Conservation (phyloP, 1,140 invertebrate species). For the Drosophila pruinosa region DNA sequence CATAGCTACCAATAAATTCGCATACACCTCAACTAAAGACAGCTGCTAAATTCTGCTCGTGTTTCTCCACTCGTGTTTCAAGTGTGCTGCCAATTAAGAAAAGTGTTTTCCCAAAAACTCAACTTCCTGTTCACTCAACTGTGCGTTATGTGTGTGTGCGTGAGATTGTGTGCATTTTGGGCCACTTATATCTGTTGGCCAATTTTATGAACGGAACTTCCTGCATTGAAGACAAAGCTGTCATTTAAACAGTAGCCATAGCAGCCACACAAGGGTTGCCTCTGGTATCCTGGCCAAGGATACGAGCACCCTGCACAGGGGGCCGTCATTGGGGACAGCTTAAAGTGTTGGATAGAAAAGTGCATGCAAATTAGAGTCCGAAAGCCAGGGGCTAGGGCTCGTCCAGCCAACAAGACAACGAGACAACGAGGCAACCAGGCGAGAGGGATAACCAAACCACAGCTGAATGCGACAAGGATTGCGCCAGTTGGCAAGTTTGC, state of each 20-base stretch:
- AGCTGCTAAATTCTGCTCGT: background rate
- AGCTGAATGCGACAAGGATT: conserved; percentile 26
- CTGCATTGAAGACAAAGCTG: conserved; percentile 60
- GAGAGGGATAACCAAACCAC: conserved; percentile 57
- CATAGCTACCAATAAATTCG: background rate
- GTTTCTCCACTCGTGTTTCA: background rate
- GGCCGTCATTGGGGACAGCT: conserved; percentile 40
- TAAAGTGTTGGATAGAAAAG: conserved; percentile 20
- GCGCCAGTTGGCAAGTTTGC: conserved; percentile 23
- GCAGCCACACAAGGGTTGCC: background rate
- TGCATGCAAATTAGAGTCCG: conserved; percentile 62
- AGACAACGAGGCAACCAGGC: conserved; percentile 21
- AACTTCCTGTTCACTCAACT: background rate
- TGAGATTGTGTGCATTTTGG: background rate
- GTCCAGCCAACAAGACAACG: conserved; percentile 2
- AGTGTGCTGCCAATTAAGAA: conserved; percentile 28
- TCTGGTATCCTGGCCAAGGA: background rate
- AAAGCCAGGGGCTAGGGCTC: conserved; percentile 7
- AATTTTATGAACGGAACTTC: conserved; percentile 33
- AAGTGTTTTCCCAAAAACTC: conserved; percentile 27
- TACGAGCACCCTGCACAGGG: conserved; percentile 12
- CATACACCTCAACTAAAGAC: background rate
- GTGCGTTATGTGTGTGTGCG: background rate
- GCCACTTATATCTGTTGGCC: conserved; percentile 28
- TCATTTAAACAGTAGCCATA: conserved; percentile 30